Evolutionary conservation across 2,888 invertebrate species (phyloP), one percentile per base, ranked within the genome.

Genomic region (Abrostola tripartita): DNA sequence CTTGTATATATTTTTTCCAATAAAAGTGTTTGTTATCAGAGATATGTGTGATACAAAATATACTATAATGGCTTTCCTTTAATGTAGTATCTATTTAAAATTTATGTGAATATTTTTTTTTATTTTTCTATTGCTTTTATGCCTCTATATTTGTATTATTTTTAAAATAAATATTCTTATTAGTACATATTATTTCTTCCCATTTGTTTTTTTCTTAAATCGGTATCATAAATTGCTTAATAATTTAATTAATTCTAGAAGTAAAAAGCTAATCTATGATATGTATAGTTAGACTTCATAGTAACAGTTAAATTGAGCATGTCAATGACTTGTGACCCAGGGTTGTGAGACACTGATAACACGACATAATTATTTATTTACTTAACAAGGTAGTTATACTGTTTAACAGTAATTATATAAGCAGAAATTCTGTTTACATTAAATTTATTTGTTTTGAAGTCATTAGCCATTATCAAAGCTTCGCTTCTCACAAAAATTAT

Each of bases 331-430:
- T 84, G 52, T 87, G 85, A 85, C 86, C 86, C 57, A 38, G 24
- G 68, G 74, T 74, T 69, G 78, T 71, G 61, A 62, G 11, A 54
- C 63, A 68, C 71, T 79, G 87, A 89, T 87, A 88, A 85, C 74
- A 77, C 70, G 74, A 84, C 84, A 84, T 84, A 84, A 81, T 86
- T 83, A 77, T 81, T 82, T 87, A 77, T 84, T 84, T 81, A 84
- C 74, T 72, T 76, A 68, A 64, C 56, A 69, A 76, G 71, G 74
- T 78, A 78, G 71, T 75, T 57, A 44, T 51, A 44, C 54, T 65
- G 37, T 62, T 61, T 69, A 70, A 70, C 53, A 61, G 44, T 24
- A n/a, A 60, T 74, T 74, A 68, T 67, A 60, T 70, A 68, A 67
- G 57, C 12, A 47, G 44, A 49, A 55, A 60, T 12, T 44, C 7